phyloP scores from a whole-genome alignment of 2,888 invertebrate genomes.

The Lysandra coridon region DNA sequence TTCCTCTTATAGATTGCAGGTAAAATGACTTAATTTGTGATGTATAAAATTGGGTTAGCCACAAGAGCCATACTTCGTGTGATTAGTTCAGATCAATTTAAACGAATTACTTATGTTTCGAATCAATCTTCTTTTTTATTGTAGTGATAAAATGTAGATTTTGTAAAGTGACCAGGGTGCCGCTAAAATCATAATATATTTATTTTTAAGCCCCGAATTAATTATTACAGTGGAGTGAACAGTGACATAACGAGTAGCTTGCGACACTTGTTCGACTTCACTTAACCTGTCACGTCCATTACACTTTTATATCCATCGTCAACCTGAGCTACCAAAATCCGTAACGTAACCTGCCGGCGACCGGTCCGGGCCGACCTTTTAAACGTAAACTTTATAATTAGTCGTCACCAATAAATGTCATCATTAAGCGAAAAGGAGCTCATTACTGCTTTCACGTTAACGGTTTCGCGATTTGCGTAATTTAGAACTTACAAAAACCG shows the following conservation, averaged over 20 bases:
- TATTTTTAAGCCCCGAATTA: background rate
- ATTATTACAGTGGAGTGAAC: slow-evolving; percentile 9
- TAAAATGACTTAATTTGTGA: background rate
- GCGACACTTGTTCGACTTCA: background rate
- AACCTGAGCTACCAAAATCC: slow-evolving; percentile 50
- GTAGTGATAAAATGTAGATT: background rate
- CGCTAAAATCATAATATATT: background rate
- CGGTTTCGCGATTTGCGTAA: slow-evolving; percentile 35
- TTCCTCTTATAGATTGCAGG: background rate
- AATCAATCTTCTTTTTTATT: background rate
- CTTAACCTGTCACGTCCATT: slow-evolving; percentile 29
- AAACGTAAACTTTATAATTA: slow-evolving; percentile 41
- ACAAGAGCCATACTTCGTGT: background rate
- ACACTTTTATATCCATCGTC: slow-evolving; percentile 49
- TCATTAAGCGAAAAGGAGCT: slow-evolving; percentile 41
- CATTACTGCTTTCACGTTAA: slow-evolving; percentile 42
- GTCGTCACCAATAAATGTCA: slow-evolving; percentile 39
- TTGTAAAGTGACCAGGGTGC: background rate
- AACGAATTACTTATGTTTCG: background rate
- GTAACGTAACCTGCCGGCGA: slow-evolving; percentile 63
- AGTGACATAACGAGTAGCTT: slow-evolving; percentile 4
- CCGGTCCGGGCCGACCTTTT: slow-evolving; percentile 50
- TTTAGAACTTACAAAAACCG: slow-evolving; percentile 38
- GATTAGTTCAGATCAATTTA: background rate
- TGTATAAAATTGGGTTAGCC: background rate